Evolutionary conservation across 2,797 vertebrate species (phyloP), one percentile per base, ranked within the genome.

Genomic region (Saxicola maurus): DNA sequence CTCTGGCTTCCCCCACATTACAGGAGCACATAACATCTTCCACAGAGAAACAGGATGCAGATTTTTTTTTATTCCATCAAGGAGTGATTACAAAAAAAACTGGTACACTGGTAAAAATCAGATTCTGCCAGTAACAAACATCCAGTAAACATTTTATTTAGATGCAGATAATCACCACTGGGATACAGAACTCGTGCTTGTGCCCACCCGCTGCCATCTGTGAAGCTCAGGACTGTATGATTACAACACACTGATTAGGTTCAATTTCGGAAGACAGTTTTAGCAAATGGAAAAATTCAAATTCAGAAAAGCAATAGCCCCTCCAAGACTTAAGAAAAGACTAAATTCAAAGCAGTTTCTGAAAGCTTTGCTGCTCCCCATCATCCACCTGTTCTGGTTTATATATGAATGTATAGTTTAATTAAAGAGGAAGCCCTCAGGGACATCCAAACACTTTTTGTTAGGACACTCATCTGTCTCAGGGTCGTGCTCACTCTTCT

Each of bases 51-150:
- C 2, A 31, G 19, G 74, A 72, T 89, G 79, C 61, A 80, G 73
- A 43, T 21, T 42, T 42, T 42, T 95, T 81, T 96, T 96, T 96
- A 97, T 96, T 96, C 91, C 92, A 93, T 88, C 82, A 82, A 90
- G 90, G 83, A 92, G 89, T 74, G 91, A 92, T 94, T 92, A 96
- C 86, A 93, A 87, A 90, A 89, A 33, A 31, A 42, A 11, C 9
- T 4, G 9, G 62, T 72, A 94, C 75, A 80, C 76, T 35, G 31
- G 71, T 87, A 94, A 93, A 91, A 94, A 90, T 87, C 73, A 79
- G 57, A 91, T 92, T 94, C 71, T 72, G 92, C 76, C 83, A 91
- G 83, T 91, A 90, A 82, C 68, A 90, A 95, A 96, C 81, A 94
- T 81, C 89, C 81, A 94, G 93, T 80, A 93, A 79, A 91, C 87